phyloP scores from a whole-genome alignment of 2,113 vertebrate species.

The Mustelus asterias region DNA sequence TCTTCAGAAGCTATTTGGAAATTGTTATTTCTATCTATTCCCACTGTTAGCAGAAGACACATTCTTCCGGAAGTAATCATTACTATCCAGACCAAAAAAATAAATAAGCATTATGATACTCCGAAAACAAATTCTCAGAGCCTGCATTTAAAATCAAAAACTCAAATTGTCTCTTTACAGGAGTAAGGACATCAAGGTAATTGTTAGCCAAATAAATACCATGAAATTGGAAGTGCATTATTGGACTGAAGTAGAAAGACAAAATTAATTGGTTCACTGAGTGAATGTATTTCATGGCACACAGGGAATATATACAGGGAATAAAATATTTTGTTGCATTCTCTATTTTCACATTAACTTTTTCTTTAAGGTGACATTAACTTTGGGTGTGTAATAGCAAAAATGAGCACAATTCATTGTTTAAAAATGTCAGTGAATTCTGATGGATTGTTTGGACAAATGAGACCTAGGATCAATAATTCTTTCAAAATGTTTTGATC shows the following conservation, averaged over 20 bases:
- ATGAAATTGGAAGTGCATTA: background rate
- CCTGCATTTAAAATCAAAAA: background rate
- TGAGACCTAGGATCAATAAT: background rate
- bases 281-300: background rate
- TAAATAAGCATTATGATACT: background rate
- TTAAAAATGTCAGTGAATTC: background rate
- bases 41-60: constrained; percentile 44
- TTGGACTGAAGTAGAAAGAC: background rate
- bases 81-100: background rate
- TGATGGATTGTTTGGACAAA: background rate
- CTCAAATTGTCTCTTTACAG: background rate
- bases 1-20: background rate
- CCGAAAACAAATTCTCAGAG: background rate
- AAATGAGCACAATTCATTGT: background rate
- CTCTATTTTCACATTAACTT: background rate
- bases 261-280: background rate
- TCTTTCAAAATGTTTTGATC: background rate
- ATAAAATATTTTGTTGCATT: background rate
- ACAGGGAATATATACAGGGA: background rate
- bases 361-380: background rate
- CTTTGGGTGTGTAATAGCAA: too few relatives aligned
- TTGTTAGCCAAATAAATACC: background rate
- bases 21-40: constrained; percentile 40
- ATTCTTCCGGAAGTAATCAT: constrained; percentile 44
- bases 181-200: background rate